These are phyloP conservation scores for Drosophila siamana DNA, from an alignment of 2,888 invertebrate genomes.

Conservation along the genomic window DNA sequence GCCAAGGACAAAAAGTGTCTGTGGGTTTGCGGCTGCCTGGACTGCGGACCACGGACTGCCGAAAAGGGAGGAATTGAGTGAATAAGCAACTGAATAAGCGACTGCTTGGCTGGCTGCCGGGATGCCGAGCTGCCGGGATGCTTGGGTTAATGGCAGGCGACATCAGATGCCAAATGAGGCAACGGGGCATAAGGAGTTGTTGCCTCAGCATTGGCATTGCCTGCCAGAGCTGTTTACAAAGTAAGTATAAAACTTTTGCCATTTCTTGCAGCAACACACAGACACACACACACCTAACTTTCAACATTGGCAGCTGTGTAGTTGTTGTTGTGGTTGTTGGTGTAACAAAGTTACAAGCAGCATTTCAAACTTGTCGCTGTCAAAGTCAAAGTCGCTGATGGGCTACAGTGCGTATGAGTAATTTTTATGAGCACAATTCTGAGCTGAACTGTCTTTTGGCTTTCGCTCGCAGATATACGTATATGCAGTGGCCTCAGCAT, in stretches of 20 bases:
- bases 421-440: conserved; percentile 60
- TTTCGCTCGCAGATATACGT: too few species aligned
- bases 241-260: conserved; percentile 73
- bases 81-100: conserved; percentile 57
- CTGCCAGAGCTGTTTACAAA: conserved; percentile 59
- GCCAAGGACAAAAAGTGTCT: conserved; percentile 46
- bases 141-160: conserved; percentile 58
- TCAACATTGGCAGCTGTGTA: conserved; percentile 58
- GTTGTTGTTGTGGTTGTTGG: conserved; percentile 33
- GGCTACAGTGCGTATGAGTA: conserved; percentile 73
- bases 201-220: conserved; percentile 43
- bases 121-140: conserved; percentile 22
- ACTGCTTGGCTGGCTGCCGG: conserved; percentile 26
- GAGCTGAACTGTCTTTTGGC: conserved; percentile 18
- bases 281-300: conserved; percentile 52
- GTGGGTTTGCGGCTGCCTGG: conserved; percentile 40
- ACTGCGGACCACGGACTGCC: conserved; percentile 14
- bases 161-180: conserved; percentile 22
- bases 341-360: conserved; percentile 77
- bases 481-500: too few species aligned
- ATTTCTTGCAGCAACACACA: conserved; percentile 56
- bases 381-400: conserved; percentile 50
- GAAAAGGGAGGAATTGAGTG: conserved; percentile 44
- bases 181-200: conserved; percentile 1
- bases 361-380: conserved; percentile 73